Conservation (phyloP, 2,888 invertebrate genomes). For the Stenodema calcarata region DNA sequence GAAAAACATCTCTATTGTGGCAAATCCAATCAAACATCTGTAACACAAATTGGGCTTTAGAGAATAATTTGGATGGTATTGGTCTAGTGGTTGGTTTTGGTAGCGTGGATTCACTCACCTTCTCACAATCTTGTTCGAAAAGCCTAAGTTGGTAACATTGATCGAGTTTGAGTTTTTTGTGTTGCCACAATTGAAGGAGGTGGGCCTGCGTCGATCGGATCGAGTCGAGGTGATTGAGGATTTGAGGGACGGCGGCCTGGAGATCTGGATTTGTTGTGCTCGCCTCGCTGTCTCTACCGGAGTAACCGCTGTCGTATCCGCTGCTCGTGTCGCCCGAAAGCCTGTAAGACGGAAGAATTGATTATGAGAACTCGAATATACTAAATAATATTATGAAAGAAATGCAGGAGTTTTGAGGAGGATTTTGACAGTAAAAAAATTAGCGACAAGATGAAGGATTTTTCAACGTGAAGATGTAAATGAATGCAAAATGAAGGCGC, state of each 20-base stretch:
- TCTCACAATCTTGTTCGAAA: slow-evolving; percentile 97
- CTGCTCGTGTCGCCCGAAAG: slow-evolving; percentile 66
- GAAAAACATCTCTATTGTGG: slow-evolving; percentile 92
- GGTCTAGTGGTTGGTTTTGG: too few species aligned
- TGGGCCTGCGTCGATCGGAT: slow-evolving; percentile 90
- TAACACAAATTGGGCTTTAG: slow-evolving; percentile 48
- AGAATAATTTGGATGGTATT: too few species aligned
- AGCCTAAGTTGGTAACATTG: slow-evolving; percentile 94
- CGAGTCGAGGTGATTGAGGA: slow-evolving; percentile 82
- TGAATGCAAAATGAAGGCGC: too few species aligned
- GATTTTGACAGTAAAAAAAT: too few species aligned
- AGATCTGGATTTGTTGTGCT: slow-evolving; percentile 72
- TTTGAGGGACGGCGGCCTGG: slow-evolving; percentile 69
- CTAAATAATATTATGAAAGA: too few species aligned
- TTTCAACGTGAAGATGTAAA: too few species aligned
- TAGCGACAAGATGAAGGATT: too few species aligned
- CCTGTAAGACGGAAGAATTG: too few species aligned
- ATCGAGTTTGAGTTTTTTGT: slow-evolving; percentile 91
- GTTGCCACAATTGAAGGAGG: slow-evolving; percentile 91
- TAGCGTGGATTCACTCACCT: slow-evolving; percentile 65
- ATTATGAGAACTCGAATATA: too few species aligned
- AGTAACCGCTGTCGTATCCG: slow-evolving; percentile 76
- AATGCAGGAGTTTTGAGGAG: background rate
- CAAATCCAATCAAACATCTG: slow-evolving; percentile 98
- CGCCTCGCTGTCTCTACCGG: slow-evolving; percentile 71